A percentile compares a stretch with the other conserved stretches of the same genome.
These are phyloP conservation scores for Epinotia bilunana DNA, from an alignment of 2,888 invertebrate genomes.

Conservation along the genomic window DNA sequence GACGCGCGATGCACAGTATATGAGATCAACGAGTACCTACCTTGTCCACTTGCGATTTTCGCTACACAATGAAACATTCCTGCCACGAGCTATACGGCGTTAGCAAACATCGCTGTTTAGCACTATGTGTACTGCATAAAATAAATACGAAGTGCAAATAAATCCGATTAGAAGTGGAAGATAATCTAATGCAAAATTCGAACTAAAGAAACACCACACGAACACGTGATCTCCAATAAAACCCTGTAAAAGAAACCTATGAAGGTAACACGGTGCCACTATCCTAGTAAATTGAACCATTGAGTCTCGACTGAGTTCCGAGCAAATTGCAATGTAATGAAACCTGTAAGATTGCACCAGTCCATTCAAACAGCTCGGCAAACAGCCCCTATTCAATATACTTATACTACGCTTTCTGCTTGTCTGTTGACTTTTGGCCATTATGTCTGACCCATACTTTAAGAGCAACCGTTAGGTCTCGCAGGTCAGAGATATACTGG, in stretches of 20 bases:
- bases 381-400: neutral
- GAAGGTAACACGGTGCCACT: neutral
- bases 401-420: neutral
- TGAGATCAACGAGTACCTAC: too few relatives aligned
- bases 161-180: neutral
- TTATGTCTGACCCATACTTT: neutral
- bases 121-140: too few relatives aligned
- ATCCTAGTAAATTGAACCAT: constrained; percentile 5
- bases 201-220: neutral
- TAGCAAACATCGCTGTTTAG: too few relatives aligned
- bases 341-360: constrained; percentile 11
- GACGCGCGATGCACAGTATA: too few relatives aligned
- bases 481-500: constrained; percentile 1
- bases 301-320: neutral
- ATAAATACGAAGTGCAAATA: neutral
- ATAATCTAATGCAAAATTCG: neutral
- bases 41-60: too few relatives aligned
- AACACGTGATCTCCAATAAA: neutral
- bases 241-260: neutral
- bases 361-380: neutral
- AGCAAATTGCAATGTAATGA: constrained; percentile 11
- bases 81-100: too few relatives aligned
- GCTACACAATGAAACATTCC: too few relatives aligned
- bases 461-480: neutral
- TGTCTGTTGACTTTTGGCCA: neutral